A percentile compares a stretch with the other conserved stretches of the same genome.
Evolutionary conservation across 2,113 vertebrate genomes (phyloP).

Genomic region (Amphilophus citrinellus): DNA sequence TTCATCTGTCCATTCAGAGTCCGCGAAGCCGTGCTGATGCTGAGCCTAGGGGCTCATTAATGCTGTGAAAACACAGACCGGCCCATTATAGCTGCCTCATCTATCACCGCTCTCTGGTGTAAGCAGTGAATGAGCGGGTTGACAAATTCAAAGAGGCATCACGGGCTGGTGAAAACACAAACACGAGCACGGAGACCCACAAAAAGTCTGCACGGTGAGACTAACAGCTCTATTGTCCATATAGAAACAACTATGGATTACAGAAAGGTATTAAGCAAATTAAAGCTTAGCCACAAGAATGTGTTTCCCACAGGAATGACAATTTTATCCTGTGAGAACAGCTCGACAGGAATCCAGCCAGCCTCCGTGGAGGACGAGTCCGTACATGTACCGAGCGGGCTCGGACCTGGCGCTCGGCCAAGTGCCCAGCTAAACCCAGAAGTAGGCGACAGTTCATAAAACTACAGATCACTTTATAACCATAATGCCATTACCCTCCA

Average conservation of each 20-base stretch:
- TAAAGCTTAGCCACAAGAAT: slow-evolving; percentile 6
- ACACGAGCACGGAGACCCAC: neutral
- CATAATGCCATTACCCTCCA: slow-evolving; percentile 34
- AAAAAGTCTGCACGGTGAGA: neutral
- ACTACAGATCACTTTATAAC: slow-evolving; percentile 50
- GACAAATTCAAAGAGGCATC: neutral
- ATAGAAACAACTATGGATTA: neutral
- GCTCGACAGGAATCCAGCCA: slow-evolving; percentile 28
- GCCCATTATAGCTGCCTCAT: slow-evolving; percentile 40
- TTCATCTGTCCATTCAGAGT: neutral
- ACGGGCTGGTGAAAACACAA: slow-evolving; percentile 23
- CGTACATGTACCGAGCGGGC: slow-evolving; percentile 60
- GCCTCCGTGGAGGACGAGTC: slow-evolving; percentile 56
- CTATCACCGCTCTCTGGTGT: slow-evolving; percentile 42
- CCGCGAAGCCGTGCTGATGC: neutral
- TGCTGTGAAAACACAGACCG: slow-evolving; percentile 46
- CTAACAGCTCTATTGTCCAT: neutral
- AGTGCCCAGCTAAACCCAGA: slow-evolving; percentile 44
- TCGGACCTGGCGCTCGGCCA: slow-evolving; percentile 39
- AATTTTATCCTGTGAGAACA: slow-evolving; percentile 31
- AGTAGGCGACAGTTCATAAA: slow-evolving; percentile 52
- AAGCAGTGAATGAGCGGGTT: slow-evolving; percentile 26
- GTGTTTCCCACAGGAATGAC: neutral
- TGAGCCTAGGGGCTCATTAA: slow-evolving; percentile 15
- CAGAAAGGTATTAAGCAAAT: neutral